Percentiles rank a stretch among this genome's conserved stretches.
Evolutionary conservation across 2,113 vertebrate genomes (phyloP).

Genomic region (Solea senegalensis): DNA sequence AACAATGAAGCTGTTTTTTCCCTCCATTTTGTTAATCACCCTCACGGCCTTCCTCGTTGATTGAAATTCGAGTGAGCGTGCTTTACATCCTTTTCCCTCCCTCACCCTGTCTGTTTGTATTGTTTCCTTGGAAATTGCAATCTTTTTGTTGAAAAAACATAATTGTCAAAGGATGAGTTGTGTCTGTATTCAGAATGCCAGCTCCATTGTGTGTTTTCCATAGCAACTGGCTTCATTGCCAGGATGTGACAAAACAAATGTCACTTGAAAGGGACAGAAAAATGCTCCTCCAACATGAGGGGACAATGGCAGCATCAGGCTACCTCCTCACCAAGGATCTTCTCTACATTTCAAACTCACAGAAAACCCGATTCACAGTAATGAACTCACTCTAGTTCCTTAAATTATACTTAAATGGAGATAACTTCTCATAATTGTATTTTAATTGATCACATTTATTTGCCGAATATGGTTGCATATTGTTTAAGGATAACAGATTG

Average conservation of each 20-base stretch:
- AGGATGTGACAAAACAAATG: slow-evolving; percentile 77
- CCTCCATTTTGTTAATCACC: slow-evolving; percentile 78
- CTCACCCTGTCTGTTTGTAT: slow-evolving; percentile 68
- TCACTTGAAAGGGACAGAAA: slow-evolving; percentile 64
- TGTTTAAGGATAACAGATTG: slow-evolving; percentile 6
- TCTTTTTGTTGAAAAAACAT: slow-evolving; percentile 75
- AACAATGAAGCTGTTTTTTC: slow-evolving; percentile 74
- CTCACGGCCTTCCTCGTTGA: slow-evolving; percentile 68
- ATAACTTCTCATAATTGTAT: slow-evolving; percentile 30
- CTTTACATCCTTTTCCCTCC: slow-evolving; percentile 65
- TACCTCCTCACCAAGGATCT: slow-evolving; percentile 49
- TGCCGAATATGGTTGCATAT: slow-evolving; percentile 18
- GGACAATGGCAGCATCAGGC: slow-evolving; percentile 64
- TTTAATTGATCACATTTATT: slow-evolving; percentile 43
- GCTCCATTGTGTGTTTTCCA: slow-evolving; percentile 74
- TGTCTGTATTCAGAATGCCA: slow-evolving; percentile 67
- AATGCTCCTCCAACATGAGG: slow-evolving; percentile 61
- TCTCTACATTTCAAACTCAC: slow-evolving; percentile 46
- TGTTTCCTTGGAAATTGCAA: slow-evolving; percentile 79
- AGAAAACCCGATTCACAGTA: slow-evolving; percentile 53
- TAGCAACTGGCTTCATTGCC: slow-evolving; percentile 80
- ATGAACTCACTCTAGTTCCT: slow-evolving; percentile 49
- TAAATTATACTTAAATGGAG: slow-evolving; percentile 33
- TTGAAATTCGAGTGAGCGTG: slow-evolving; percentile 72
- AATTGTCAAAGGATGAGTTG: slow-evolving; percentile 73